These are phyloP conservation scores for Nesogale talazaci DNA, from an alignment of 2,113 vertebrate species.

Conservation along the genomic window DNA sequence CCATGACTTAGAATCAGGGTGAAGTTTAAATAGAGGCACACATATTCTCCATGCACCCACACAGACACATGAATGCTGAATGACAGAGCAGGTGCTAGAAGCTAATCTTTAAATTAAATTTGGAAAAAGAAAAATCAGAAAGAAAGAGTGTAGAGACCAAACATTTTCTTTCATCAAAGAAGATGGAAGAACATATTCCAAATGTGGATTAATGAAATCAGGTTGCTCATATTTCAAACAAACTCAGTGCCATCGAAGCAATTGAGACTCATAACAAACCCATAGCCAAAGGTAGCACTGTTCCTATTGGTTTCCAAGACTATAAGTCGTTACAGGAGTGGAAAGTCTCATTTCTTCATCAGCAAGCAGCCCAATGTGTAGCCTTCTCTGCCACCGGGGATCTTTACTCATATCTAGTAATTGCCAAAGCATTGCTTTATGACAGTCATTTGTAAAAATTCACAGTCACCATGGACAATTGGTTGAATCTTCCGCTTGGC, in stretches of 20 bases:
- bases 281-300: too few species aligned
- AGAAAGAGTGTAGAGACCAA: not conserved
- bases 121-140: not conserved
- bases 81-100: not conserved
- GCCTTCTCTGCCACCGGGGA: too few species aligned
- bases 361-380: too few species aligned
- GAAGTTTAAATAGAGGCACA: not conserved
- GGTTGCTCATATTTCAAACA: not conserved
- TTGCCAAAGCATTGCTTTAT: not conserved
- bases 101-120: not conserved
- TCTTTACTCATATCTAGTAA: not conserved
- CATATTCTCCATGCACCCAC: not conserved
- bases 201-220: not conserved
- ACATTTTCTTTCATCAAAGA: not conserved
- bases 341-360: too few species aligned
- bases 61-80: not conserved
- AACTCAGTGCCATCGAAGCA: too few species aligned
- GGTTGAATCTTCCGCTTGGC: not conserved
- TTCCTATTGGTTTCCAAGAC: too few species aligned
- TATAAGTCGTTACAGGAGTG: too few species aligned
- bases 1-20: conserved; percentile 68
- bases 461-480: not conserved
- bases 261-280: too few species aligned
- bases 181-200: not conserved
- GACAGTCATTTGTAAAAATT: not conserved